A percentile compares a stretch with the other conserved stretches of the same genome.
These are phyloP conservation scores for Fregata magnificens DNA, from an alignment of 2,113 vertebrate species.

Conservation along the genomic window DNA sequence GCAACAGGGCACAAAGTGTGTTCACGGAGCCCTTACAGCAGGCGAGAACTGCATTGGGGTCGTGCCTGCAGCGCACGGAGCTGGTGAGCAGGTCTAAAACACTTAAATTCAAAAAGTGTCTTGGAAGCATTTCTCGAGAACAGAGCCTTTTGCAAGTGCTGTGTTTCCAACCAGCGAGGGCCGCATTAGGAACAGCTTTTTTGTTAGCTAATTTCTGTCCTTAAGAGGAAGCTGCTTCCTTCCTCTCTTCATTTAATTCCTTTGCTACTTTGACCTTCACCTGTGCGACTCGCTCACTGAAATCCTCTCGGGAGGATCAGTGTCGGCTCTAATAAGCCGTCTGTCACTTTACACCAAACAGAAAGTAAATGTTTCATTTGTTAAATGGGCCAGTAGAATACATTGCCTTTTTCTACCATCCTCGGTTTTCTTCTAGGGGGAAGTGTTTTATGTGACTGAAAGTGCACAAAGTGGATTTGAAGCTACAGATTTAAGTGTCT, in stretches of 20 bases:
- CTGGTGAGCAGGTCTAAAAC: not conserved
- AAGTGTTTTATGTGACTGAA: not conserved
- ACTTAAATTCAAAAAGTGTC: not conserved
- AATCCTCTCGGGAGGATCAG: conserved; percentile 66
- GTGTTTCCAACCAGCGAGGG: not conserved
- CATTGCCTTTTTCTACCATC: not conserved
- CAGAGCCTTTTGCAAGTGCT: not conserved
- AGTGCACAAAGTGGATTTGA: not conserved
- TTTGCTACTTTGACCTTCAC: conserved; percentile 56
- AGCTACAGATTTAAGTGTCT: not conserved
- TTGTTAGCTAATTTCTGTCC: not conserved
- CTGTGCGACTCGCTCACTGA: conserved; percentile 2
- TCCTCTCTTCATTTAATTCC: conserved; percentile 46
- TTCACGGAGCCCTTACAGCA: not conserved
- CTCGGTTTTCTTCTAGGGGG: not conserved
- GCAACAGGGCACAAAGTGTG: not conserved
- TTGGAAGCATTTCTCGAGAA: not conserved
- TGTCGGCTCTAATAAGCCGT: conserved; percentile 60
- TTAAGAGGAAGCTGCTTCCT: conserved; percentile 5
- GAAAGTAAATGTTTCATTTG: conserved; percentile 56
- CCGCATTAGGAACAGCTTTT: not conserved
- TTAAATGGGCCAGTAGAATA: conserved; percentile 18
- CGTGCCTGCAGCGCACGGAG: fast-evolving
- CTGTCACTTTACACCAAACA: conserved; percentile 66
- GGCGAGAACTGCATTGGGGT: not conserved